Base-by-base conservation (phyloP, 2,888 invertebrate species). In the Drosophila koepferae region DNA sequence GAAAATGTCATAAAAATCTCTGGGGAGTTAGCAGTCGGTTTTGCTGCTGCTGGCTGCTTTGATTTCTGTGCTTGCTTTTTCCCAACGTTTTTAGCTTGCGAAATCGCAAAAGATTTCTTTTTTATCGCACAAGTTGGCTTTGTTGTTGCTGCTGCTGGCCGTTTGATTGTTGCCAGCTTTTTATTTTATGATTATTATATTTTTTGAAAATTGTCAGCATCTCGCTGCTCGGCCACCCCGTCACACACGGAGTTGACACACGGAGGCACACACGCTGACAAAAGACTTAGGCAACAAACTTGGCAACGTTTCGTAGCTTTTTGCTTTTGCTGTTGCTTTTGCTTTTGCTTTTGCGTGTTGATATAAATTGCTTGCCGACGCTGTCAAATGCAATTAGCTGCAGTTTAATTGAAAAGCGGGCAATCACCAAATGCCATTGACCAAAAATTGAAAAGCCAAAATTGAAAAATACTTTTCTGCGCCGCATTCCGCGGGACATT, bases 1-100 rank as follows among this genome's bases (percentile, higher is more conserved):
- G 82, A 86, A 86, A 86, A 88, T 85, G 81, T 81, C 86, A 86
- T 84, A 82, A 87, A 90, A 91, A 86, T 87, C 90, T 90, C 91
- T 81, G 77, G 90, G 90, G 90, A 90, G 88, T 78, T 81, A 64
- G 66, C 74, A 72, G 76, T 77, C 78, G 69, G 67, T 63, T 58
- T 79, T 72, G 77, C 72, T 74, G 77, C 72, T 74, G 73, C 63
- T 83, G 79, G 77, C 80, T 83, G 83, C 82, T 86, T 82, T 82
- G 82, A 86, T 82, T 82, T 82, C 81, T 46, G 78, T 78, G 65
- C 48, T 72, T 81, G 73, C 82, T 82, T 82, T 85, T 87, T 86
- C 86, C 78, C 81, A 80, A 78, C 80, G 77, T 68, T 82, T 82
- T 84, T 64, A 74, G 80, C 63, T 86, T 89, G 89, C 87, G 85